Base-by-base conservation (phyloP, 2,113 vertebrate genomes). In the Struthidea cinerea region DNA sequence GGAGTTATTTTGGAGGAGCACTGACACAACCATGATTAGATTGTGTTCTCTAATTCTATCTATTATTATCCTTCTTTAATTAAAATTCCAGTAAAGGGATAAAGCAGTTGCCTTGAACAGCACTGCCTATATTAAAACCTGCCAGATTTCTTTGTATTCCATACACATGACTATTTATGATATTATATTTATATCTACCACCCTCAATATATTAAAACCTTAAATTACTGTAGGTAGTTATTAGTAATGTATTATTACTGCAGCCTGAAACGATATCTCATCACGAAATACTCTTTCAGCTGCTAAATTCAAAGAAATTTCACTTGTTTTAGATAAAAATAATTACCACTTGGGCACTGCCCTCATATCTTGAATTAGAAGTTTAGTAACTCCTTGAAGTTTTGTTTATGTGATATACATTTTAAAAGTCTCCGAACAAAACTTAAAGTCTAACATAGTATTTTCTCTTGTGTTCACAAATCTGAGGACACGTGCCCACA, bases 21-120 rank as follows among this genome's bases (percentile, higher is more conserved):
- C 33, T 80, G 74, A 59, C 75, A 92, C 15, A 59, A 86, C 42
- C 39, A 78, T 41, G 39, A 94, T 73, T 93, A 84, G 91, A 92
- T 32, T 35, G 49, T 33, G 55, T 63, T 71, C 69, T 82, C 41
- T 35, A 71, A 63, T 88, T 87, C 91, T 46, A 56, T 81, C 84
- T 85, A 44, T 94, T 92, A 94, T 93, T 95, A 95, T 88, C 67
- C 47, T 94, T 50, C 78, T 94, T 94, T 84, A 96, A 94, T 95
- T 96, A 86, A 96, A 96, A 96, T 85, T 79, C 39, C 71, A 84
- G 79, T 41, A 76, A 74, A 49, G 70, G 39, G 28, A 81, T 92
- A 91, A 94, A 86, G 57, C 33, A 75, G 53, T 63, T 91, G 68
- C 57, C 64, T 84, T 94, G 41, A 93, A 93, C 49, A 77, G 47